A percentile compares a stretch with the other conserved stretches of the same genome.
phyloP scores from a whole-genome alignment of 2,888 invertebrate species.

The Cordilura impudica region DNA sequence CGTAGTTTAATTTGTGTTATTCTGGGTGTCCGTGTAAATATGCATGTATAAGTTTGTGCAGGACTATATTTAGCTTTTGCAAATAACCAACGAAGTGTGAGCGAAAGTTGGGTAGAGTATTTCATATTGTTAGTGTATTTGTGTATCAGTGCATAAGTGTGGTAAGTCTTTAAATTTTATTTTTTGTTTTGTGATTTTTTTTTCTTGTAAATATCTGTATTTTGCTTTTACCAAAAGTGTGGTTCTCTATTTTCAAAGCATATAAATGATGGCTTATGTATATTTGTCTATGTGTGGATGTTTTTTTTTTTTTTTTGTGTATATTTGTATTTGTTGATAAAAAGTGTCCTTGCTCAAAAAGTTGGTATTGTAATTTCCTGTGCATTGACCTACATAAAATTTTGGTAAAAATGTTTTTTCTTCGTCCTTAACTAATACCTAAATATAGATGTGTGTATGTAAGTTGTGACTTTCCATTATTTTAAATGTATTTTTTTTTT shows the following conservation, averaged over 20 bases:
- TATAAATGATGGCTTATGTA: background rate
- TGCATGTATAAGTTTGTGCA: background rate
- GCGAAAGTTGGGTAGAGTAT: slow-evolving; percentile 36
- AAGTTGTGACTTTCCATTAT: slow-evolving; percentile 13
- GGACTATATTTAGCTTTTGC: slow-evolving; percentile 10
- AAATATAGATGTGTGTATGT: slow-evolving; percentile 14
- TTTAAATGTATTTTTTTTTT: background rate
- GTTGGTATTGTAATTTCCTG: slow-evolving; percentile 61
- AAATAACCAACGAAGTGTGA: slow-evolving; percentile 43
- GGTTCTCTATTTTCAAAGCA: background rate
- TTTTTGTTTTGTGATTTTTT: slow-evolving; percentile 9
- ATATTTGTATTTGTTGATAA: slow-evolving; percentile 7
- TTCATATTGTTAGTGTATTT: background rate
- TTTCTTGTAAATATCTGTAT: background rate
- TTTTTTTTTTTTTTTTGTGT: background rate
- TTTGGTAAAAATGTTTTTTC: slow-evolving; percentile 55
- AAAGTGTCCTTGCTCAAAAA: slow-evolving; percentile 55
- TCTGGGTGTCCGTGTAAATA: slow-evolving; percentile 1
- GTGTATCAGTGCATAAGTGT: background rate
- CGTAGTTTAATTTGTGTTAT: too few species aligned
- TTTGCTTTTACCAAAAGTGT: background rate
- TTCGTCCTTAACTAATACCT: background rate
- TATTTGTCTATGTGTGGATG: background rate
- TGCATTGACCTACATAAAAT: slow-evolving; percentile 64
- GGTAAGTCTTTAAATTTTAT: background rate